Evolutionary conservation across 1,140 invertebrate species (phyloP), one percentile per base, ranked within the genome.

Genomic region (Plutomurus gul): DNA sequence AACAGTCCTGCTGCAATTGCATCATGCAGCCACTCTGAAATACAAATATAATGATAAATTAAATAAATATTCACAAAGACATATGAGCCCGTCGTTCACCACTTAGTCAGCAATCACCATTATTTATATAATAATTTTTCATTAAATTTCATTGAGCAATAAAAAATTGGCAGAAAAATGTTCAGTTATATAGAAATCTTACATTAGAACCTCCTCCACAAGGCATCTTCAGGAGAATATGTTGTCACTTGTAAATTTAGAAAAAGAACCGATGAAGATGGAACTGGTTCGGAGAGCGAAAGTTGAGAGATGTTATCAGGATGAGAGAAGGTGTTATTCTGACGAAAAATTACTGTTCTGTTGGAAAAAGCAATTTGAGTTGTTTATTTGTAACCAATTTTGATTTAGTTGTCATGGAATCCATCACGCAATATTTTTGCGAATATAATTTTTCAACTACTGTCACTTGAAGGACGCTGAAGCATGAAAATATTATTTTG

Each of bases 1-100:
- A 84, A 8, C 80, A 79, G 27, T 83, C 82, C n/a, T 33, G 27
- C 27, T 30, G 25, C 27, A 65, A 25, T 43, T 60, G 25, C 37
- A 25, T 33, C 56, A 65, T 65, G 27, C 56, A 65, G 27, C 36
- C 56, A 65, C n/a, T 65, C 56, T 65, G 13, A 36, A 65, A 65
- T n/a, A 43, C 10, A 7, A 43, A 43, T 3, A 43, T 10, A n/a
- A n/a, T n/a, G n/a, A n/a, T n/a, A n/a, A n/a, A n/a, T n/a, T n/a
- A n/a, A n/a, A n/a, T n/a, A n/a, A n/a, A n/a, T n/a, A n/a, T n/a
- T n/a, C n/a, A n/a, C n/a, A n/a, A n/a, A n/a, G n/a, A n/a, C n/a
- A n/a, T n/a, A n/a, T n/a, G n/a, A n/a, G n/a, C n/a, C n/a, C n/a
- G n/a, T n/a, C n/a, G n/a, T n/a, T n/a, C n/a, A n/a, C n/a, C n/a